Base-by-base conservation (phyloP, 2,888 invertebrate genomes). In the Drepana falcataria region DNA sequence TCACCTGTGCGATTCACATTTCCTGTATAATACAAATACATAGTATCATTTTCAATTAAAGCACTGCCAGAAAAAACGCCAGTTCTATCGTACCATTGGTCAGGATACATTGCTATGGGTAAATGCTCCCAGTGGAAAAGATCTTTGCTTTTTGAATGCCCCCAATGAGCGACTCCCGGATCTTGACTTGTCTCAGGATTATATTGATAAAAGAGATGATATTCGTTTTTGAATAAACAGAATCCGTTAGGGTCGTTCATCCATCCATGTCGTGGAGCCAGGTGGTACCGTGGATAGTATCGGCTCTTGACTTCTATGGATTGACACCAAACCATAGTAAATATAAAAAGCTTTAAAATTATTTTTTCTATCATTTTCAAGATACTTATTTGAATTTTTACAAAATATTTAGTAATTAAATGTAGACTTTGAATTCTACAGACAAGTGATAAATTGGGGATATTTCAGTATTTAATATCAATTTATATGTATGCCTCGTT, bases 231-330 rank as follows among this genome's bases (percentile, higher is more conserved):
- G 58, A 69, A 88, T 48, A 73, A 59, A 53, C 87, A 77, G 58
- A 93, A 87, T 3, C 92, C 93, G 55, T 92, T 92, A 0, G 93
- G 93, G 55, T 92, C 92, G 64, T 92, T 93, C 78, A 92, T 89
- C 92, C 92, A 93, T 48, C 91, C 91, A 2, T 60, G 33, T 0
- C 73, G 74, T 0, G 88, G 86, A 2, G 79, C 75, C 35, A 85
- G 60, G 53, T 91, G 91, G 56, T 79, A 89, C 0, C 73, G 69
- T 2, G 88, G 87, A 49, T 77, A 77, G 51, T 69, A 87, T 0
- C 69, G 65, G 7, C 71, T 68, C 3, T 71, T 63, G 2, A 74
- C 68, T 33, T 56, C 44, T 2, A 64, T 63, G 6, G 57, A 68
- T 33, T 59, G 67, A 61, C 58, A 73, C 58, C 58, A 59, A 55